These are phyloP conservation scores for Agonum fuliginosum DNA, from an alignment of 2,888 invertebrate genomes.

Conservation along the genomic window DNA sequence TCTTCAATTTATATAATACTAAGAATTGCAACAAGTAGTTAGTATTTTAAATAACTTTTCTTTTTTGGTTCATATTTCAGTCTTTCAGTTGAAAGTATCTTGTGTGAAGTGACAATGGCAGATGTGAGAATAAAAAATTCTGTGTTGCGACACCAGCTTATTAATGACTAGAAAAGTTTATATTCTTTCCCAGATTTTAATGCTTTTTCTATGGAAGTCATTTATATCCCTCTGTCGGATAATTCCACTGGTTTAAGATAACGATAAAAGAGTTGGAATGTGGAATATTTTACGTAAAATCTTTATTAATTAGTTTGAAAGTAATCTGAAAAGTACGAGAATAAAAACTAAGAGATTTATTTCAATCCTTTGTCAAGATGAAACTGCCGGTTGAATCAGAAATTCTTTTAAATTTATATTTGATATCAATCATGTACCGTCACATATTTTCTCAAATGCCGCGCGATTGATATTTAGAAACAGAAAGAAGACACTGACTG, in stretches of 20 bases:
- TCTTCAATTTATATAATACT: too few species aligned
- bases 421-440: conserved; percentile 12
- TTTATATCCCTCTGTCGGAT: conserved; percentile 29
- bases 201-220: conserved; percentile 51
- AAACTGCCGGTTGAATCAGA: conserved; percentile 1
- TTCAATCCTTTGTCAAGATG: conserved; percentile 32
- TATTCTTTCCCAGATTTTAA: conserved; percentile 47
- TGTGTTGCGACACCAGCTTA: conserved; percentile 38
- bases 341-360: conserved; percentile 11
- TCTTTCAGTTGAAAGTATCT: not conserved
- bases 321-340: conserved; percentile 26
- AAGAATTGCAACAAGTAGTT: too few species aligned
- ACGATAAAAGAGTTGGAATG: conserved; percentile 40
- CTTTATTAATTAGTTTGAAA: conserved; percentile 49
- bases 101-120: conserved; percentile 42
- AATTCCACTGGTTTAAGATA: conserved; percentile 36
- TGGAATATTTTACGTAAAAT: conserved; percentile 46
- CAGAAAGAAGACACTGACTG: too few species aligned
- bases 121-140: conserved; percentile 42
- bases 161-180: conserved; percentile 58
- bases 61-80: not conserved
- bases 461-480: not conserved
- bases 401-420: conserved; percentile 31
- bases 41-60: too few species aligned
- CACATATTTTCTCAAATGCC: conserved; percentile 5